Evolutionary conservation across 2,888 invertebrate species (phyloP).

Genomic region (Erebia ligea): DNA sequence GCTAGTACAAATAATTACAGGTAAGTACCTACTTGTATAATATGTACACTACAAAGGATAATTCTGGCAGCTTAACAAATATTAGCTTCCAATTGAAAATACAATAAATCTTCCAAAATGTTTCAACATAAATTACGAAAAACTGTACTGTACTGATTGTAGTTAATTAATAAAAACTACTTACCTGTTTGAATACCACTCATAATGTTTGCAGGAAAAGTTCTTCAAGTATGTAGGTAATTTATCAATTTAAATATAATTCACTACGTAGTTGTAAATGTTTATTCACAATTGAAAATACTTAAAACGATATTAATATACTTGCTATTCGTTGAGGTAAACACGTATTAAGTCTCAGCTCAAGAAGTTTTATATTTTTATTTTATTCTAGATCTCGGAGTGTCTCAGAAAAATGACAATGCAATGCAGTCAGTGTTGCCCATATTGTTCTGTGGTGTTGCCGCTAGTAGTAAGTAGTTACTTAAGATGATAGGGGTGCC

Average conservation of each 20-base stretch:
- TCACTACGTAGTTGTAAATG: slow-evolving; percentile 14
- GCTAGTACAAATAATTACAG: background rate
- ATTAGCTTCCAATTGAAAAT: slow-evolving; percentile 4
- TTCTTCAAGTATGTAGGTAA: slow-evolving; percentile 25
- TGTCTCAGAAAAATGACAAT: no score
- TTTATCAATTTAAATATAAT: slow-evolving; percentile 13
- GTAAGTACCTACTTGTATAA: background rate
- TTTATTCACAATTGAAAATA: slow-evolving; percentile 13
- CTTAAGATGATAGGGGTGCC: no score
- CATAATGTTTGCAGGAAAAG: slow-evolving; percentile 52
- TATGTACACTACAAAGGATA: background rate
- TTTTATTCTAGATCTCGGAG: slow-evolving; percentile 11
- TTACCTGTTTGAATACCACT: slow-evolving; percentile 74
- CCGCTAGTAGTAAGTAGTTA: no score
- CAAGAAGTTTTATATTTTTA: slow-evolving; percentile 24
- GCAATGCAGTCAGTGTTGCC: no score
- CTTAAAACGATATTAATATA: background rate
- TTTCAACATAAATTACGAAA: slow-evolving; percentile 1
- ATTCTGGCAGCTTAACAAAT: slow-evolving; percentile 1
- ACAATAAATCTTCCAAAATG: slow-evolving; percentile 9
- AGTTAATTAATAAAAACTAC: slow-evolving; percentile 41
- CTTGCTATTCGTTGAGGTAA: no score
- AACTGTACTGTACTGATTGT: no score
- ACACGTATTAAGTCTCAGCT: background rate
- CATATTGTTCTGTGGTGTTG: no score